Percentiles rank a stretch among this genome's conserved stretches.
These are phyloP conservation scores for Proisotoma minuta DNA, from an alignment of 2,888 invertebrate genomes.

Conservation along the genomic window DNA sequence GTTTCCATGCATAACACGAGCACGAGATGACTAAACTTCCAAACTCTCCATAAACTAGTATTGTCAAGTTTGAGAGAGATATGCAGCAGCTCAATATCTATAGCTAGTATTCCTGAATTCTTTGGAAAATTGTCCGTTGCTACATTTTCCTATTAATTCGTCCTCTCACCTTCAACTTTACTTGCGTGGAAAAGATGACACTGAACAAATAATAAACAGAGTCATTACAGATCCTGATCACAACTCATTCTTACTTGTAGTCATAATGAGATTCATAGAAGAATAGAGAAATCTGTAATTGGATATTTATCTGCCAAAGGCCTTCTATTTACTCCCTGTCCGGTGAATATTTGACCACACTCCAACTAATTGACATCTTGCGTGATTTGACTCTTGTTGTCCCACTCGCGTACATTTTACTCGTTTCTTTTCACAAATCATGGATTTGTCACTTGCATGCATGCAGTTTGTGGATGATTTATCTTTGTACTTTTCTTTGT, in stretches of 20 bases:
- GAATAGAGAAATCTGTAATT: not conserved
- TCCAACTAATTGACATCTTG: conserved; percentile 25
- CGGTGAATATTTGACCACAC: not conserved
- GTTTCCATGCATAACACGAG: no score
- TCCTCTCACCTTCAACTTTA: conserved; percentile 2
- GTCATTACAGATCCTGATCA: not conserved
- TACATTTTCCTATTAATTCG: no score
- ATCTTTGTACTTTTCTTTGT: conserved; percentile 16
- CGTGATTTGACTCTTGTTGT: conserved; percentile 21
- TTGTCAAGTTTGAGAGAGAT: no score
- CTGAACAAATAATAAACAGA: not conserved
- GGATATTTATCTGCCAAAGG: conserved; percentile 20
- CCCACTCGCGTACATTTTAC: not conserved
- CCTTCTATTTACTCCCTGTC: not conserved
- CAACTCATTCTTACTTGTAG: not conserved
- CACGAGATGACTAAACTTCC: no score
- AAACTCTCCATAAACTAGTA: no score
- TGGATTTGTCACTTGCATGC: not conserved
- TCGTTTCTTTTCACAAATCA: not conserved
- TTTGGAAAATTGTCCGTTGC: no score
- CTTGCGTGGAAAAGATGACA: not conserved
- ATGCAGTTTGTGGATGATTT: not conserved
- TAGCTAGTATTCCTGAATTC: no score
- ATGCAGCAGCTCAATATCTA: no score
- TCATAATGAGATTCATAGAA: conserved; percentile 8